These are phyloP conservation scores for Neosalanx taihuensis DNA, from an alignment of 2,797 vertebrate genomes.

Conservation along the genomic window DNA sequence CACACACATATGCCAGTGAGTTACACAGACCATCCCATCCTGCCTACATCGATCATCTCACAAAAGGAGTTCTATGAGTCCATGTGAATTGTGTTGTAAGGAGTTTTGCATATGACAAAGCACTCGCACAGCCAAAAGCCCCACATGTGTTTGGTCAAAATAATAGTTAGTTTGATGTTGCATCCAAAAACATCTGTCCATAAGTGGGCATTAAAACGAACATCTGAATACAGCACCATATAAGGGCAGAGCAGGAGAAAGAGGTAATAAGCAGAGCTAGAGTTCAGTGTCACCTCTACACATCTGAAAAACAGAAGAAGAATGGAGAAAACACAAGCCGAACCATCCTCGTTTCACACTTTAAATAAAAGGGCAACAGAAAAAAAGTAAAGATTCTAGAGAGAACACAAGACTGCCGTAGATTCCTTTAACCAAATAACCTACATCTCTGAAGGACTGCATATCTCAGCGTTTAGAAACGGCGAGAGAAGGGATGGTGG, in stretches of 20 bases:
- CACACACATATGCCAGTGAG: neutral
- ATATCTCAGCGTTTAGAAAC: neutral
- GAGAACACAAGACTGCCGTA: no score
- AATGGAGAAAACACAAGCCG: neutral
- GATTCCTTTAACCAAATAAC: no score
- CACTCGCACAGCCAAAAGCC: conserved; percentile 30
- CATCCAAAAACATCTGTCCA: conserved; percentile 62
- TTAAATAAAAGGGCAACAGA: no score
- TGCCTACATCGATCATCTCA: neutral
- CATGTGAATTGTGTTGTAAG: neutral
- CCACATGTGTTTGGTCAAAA: conserved; percentile 52
- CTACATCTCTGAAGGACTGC: no score
- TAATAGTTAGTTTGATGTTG: conserved; percentile 48
- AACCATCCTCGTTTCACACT: neutral
- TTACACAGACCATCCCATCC: neutral
- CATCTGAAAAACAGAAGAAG: neutral
- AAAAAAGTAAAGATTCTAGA: no score
- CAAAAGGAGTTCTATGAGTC: neutral
- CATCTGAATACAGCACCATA: conserved; percentile 63
- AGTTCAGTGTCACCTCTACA: neutral
- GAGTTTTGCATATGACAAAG: neutral
- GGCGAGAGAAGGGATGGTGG: neutral
- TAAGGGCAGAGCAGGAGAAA: conserved; percentile 58
- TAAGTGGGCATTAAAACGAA: conserved; percentile 50
- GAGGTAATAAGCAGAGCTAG: neutral